These are phyloP conservation scores for Barbus barbus DNA, from an alignment of 2,113 vertebrate species.

Conservation along the genomic window DNA sequence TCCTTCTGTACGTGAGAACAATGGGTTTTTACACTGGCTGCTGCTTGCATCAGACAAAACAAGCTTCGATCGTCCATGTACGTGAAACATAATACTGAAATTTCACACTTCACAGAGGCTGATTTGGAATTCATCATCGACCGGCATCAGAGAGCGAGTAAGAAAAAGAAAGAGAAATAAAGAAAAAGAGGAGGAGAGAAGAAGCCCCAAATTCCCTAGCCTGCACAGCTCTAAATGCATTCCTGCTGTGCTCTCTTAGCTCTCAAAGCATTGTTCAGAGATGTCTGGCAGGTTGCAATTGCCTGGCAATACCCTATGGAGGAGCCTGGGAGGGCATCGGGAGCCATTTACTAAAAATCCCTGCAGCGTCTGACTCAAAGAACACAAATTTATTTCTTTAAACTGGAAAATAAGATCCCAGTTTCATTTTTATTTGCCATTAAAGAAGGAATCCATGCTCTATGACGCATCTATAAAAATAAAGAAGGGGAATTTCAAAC, in stretches of 20 bases:
- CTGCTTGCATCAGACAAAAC: slow-evolving; percentile 5
- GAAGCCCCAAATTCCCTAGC: slow-evolving; percentile 40
- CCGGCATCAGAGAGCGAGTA: background rate
- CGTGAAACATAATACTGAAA: slow-evolving; percentile 16
- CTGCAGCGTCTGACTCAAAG: background rate
- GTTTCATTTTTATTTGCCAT: slow-evolving; percentile 19
- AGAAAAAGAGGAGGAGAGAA: background rate
- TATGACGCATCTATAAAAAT: slow-evolving; percentile 16
- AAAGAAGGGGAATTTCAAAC: background rate
- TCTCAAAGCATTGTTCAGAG: slow-evolving; percentile 37
- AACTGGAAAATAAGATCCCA: slow-evolving; percentile 10
- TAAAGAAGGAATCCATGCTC: background rate
- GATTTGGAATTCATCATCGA: slow-evolving; percentile 34
- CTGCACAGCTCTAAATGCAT: slow-evolving; percentile 36
- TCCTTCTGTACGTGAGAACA: background rate
- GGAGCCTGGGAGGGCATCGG: slow-evolving; percentile 19
- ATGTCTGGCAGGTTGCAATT: slow-evolving; percentile 44
- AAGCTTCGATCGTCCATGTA: slow-evolving; percentile 15
- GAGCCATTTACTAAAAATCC: slow-evolving; percentile 41
- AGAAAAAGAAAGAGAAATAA: background rate
- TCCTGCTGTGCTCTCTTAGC: slow-evolving; percentile 35
- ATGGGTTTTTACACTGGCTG: background rate
- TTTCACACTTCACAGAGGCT: slow-evolving; percentile 45
- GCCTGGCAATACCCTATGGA: slow-evolving; percentile 30
- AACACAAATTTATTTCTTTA: slow-evolving; percentile 36